Percentiles rank a stretch among this genome's conserved stretches.
phyloP scores from a whole-genome alignment of 2,113 vertebrate species.

The Actenoides hombroni region DNA sequence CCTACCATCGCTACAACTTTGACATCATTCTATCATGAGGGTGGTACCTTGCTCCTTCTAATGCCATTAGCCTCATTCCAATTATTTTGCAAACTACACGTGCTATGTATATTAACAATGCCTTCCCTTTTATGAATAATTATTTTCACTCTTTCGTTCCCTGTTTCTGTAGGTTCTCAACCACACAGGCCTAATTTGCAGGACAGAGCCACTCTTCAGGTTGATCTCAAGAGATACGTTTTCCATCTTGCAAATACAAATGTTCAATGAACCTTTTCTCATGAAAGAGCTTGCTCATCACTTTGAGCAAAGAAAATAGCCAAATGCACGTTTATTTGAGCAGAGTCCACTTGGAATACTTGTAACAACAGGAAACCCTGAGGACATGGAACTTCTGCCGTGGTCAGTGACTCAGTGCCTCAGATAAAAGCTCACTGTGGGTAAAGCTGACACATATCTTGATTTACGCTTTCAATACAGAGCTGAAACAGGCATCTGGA shows the following conservation, averaged over 20 bases:
- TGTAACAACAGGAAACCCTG: background rate
- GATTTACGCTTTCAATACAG: background rate
- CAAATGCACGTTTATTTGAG: background rate
- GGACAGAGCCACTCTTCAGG: background rate
- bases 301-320: background rate
- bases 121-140: background rate
- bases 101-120: accelerated
- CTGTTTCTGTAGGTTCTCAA: background rate
- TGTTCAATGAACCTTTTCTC: background rate
- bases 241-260: background rate
- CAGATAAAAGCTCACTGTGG: background rate
- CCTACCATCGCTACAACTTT: background rate
- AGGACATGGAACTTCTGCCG: background rate
- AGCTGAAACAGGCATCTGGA: background rate
- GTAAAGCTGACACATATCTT: background rate
- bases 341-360: background rate
- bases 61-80: background rate
- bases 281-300: too few relatives aligned
- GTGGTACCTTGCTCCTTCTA: background rate
- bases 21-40: background rate
- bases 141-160: background rate
- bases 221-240: background rate
- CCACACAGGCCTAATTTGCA: background rate
- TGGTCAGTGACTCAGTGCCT: background rate
- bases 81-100: background rate